These are phyloP conservation scores for Lordiphosa stackelbergi DNA, from an alignment of 1,140 invertebrate genomes.

Conservation along the genomic window DNA sequence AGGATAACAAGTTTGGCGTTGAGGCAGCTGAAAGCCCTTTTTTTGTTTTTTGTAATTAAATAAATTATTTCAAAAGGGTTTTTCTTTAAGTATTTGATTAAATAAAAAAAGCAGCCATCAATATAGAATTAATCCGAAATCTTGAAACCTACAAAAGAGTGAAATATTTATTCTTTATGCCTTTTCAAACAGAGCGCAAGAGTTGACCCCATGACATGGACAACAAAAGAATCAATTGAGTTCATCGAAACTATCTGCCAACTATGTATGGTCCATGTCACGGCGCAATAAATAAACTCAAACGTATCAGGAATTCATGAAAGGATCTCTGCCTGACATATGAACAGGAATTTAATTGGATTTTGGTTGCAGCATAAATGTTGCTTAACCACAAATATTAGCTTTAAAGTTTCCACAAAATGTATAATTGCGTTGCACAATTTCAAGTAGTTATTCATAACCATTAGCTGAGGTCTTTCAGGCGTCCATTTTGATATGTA, in stretches of 20 bases:
- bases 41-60: constrained; percentile 23
- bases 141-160: constrained; percentile 16
- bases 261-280: constrained; percentile 5
- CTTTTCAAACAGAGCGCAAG: not conserved
- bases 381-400: not conserved
- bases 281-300: constrained; percentile 28
- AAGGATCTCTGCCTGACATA: not conserved
- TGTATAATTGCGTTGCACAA: constrained; percentile 47
- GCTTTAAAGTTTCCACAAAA: constrained; percentile 3
- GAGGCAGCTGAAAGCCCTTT: not conserved
- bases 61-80: constrained; percentile 8
- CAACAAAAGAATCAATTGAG: constrained; percentile 50
- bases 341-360: constrained; percentile 37
- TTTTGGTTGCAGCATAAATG: not conserved
- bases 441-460: constrained; percentile 22
- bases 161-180: constrained; percentile 10
- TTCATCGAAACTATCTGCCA: constrained; percentile 34
- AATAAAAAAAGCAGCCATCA: not conserved
- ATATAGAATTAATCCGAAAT: not conserved
- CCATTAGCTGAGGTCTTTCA: constrained; percentile 5
- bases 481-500: not conserved
- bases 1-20: constrained; percentile 6
- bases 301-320: constrained; percentile 14
- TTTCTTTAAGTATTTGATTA: too few relatives aligned
- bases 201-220: constrained; percentile 41